These are phyloP conservation scores for Eupithecia tripunctaria DNA, from an alignment of 2,888 invertebrate species.

Conservation along the genomic window DNA sequence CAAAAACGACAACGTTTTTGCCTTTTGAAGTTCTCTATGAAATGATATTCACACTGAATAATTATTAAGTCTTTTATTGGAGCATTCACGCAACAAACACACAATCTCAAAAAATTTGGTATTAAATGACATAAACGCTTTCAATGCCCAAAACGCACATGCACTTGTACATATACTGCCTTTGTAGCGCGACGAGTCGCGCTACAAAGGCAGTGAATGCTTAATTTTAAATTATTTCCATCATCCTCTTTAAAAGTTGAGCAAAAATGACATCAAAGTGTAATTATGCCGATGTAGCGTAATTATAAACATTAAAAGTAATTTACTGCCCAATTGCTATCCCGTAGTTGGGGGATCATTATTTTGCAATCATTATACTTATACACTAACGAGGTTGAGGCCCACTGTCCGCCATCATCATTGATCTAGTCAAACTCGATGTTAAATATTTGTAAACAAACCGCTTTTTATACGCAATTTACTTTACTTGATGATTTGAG, in stretches of 20 bases:
- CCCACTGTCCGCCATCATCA: conserved; percentile 10
- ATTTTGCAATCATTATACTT: conserved; percentile 46
- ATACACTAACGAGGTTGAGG: conserved; percentile 41
- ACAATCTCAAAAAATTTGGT: not conserved
- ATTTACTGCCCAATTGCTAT: conserved; percentile 50
- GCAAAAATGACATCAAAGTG: conserved; percentile 38
- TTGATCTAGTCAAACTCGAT: conserved; percentile 1
- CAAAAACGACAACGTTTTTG: not conserved
- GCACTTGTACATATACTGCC: too few relatives aligned
- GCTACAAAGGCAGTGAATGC: too few relatives aligned
- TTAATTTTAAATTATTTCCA: not conserved
- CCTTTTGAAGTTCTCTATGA: not conserved
- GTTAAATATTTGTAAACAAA: too few relatives aligned
- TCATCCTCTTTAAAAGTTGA: conserved; percentile 36
- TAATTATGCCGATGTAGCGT: conserved; percentile 46
- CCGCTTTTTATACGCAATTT: too few relatives aligned
- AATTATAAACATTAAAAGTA: conserved; percentile 49
- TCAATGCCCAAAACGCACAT: too few relatives aligned
- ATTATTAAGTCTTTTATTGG: not conserved
- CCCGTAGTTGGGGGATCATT: conserved; percentile 48
- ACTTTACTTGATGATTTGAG: too few relatives aligned
- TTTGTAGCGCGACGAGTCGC: too few relatives aligned
- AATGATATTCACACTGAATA: not conserved
- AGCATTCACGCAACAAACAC: not conserved
- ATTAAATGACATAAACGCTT: not conserved